phyloP scores from a whole-genome alignment of 2,888 invertebrate species.

The Chrysotoxum bicinctum region DNA sequence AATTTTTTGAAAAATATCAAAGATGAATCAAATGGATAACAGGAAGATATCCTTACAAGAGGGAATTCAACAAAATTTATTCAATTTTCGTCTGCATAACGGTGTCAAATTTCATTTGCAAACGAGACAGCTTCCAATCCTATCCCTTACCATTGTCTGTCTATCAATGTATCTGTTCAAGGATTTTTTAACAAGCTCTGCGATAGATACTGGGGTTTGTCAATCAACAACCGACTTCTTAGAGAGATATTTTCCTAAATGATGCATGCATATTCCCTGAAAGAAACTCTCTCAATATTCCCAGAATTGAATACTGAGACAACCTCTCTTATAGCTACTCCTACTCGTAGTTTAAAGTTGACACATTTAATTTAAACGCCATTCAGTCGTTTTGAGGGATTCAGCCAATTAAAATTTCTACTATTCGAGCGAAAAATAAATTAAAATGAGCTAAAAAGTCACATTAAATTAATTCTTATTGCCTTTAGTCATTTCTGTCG shows the following conservation, averaged over 20 bases:
- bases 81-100: background rate
- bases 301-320: background rate
- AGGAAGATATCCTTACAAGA: background rate
- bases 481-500: background rate
- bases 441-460: slow-evolving; percentile 32
- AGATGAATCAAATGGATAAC: background rate
- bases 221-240: background rate
- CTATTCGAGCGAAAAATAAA: slow-evolving; percentile 32
- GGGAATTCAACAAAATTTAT: background rate
- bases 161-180: too few relatives aligned
- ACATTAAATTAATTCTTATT: slow-evolving; percentile 46
- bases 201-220: too few relatives aligned
- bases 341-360: background rate
- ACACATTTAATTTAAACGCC: background rate
- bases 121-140: too few relatives aligned
- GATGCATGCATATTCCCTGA: background rate
- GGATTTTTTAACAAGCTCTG: too few relatives aligned
- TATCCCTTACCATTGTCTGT: too few relatives aligned
- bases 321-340: background rate
- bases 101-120: background rate
- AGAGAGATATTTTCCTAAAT: background rate
- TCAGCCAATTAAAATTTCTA: slow-evolving; percentile 57
- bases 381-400: slow-evolving; percentile 50
- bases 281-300: background rate
- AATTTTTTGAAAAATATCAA: background rate